Evolutionary conservation across 2,113 vertebrate species (phyloP).

Genomic region (Epinephelus cyanopodus): DNA sequence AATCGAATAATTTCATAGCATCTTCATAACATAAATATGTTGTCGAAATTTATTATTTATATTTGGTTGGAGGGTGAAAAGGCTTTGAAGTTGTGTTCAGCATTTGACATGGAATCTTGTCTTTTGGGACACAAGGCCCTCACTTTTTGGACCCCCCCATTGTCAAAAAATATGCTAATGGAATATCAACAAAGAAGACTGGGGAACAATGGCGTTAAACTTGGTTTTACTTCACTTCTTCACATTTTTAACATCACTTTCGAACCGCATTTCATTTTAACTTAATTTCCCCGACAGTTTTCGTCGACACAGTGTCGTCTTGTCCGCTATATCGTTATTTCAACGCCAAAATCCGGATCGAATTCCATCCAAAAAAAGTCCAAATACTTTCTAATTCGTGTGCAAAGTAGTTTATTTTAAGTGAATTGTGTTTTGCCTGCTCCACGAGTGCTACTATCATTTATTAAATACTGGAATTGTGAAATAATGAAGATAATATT

Average conservation of each 20-base stretch:
- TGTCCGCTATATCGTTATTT: background rate
- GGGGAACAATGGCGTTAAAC: slow-evolving; percentile 93
- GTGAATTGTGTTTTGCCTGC: background rate
- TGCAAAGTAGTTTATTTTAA: background rate
- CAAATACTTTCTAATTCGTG: background rate
- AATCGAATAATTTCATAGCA: background rate
- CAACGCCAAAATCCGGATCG: background rate
- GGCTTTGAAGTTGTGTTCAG: background rate
- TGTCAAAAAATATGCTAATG: slow-evolving; percentile 95
- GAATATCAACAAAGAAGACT: slow-evolving; percentile 93
- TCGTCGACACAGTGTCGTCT: accelerated
- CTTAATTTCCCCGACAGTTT: background rate
- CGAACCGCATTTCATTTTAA: background rate
- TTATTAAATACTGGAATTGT: background rate
- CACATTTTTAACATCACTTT: background rate
- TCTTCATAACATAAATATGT: background rate
- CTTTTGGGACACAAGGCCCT: slow-evolving; percentile 40
- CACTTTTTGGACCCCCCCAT: slow-evolving; percentile 81
- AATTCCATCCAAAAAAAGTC: background rate
- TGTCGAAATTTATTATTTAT: background rate
- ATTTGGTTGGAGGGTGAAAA: background rate
- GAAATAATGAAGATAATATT: background rate
- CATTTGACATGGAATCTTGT: slow-evolving; percentile 34
- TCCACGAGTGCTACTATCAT: background rate
- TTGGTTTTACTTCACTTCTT: slow-evolving; percentile 72